These are phyloP conservation scores for Argynnis bischoffii DNA, from an alignment of 2,888 invertebrate species.

Conservation along the genomic window DNA sequence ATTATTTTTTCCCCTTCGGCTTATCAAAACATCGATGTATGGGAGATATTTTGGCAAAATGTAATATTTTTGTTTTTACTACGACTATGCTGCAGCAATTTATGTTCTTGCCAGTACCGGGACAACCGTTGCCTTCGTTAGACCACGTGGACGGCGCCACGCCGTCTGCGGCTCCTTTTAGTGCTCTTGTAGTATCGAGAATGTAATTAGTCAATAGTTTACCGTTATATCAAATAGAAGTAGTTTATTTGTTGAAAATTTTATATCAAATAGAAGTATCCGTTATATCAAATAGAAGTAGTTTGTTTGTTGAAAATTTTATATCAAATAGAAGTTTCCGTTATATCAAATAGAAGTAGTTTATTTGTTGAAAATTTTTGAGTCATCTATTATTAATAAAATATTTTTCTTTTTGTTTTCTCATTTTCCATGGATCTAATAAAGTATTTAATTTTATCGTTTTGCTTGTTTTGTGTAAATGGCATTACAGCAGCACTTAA, in stretches of 20 bases:
- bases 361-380: too few relatives aligned
- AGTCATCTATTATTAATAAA: too few relatives aligned
- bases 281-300: background rate
- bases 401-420: too few relatives aligned
- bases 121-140: constrained; percentile 84
- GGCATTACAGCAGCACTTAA: too few relatives aligned
- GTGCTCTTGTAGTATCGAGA: constrained; percentile 84
- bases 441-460: too few relatives aligned
- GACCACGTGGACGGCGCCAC: constrained; percentile 90
- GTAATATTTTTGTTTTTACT: constrained; percentile 90
- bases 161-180: constrained; percentile 87
- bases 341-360: background rate
- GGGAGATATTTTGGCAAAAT: constrained; percentile 89
- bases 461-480: too few relatives aligned
- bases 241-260: too few relatives aligned
- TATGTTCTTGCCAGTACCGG: constrained; percentile 85
- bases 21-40: constrained; percentile 90
- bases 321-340: too few relatives aligned
- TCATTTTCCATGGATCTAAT: too few relatives aligned
- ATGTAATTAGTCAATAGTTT: constrained; percentile 28
- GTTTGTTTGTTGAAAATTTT: too few relatives aligned
- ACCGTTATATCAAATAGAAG: background rate
- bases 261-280: background rate
- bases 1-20: constrained; percentile 90
- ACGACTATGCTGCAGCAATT: constrained; percentile 89